Percentiles rank a stretch among this genome's conserved stretches.
Conservation (phyloP, 2,797 vertebrate genomes). For the Myotis daubentonii region DNA sequence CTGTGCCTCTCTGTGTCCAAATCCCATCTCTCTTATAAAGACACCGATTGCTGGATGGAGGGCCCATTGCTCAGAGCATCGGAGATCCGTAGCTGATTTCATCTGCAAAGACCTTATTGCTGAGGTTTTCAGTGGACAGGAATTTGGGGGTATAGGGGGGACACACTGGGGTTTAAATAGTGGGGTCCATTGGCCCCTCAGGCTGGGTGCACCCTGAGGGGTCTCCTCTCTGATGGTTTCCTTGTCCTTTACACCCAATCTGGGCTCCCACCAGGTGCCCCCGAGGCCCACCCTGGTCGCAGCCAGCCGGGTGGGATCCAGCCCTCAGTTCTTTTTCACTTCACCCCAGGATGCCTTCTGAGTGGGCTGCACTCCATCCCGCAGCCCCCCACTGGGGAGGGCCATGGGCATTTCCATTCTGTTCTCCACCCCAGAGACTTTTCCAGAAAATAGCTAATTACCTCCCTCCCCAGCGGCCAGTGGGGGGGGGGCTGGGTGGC, state of each 20-base stretch:
- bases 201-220: not conserved
- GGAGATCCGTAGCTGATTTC: not conserved
- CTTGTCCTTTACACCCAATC: not conserved
- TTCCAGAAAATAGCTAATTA: conserved; percentile 56
- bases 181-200: not conserved
- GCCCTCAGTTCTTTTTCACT: not conserved
- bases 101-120: not conserved
- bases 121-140: not conserved
- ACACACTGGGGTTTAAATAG: not conserved
- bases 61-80: not conserved
- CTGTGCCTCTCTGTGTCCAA: not conserved
- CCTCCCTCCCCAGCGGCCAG: not conserved
- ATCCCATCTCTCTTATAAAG: not conserved
- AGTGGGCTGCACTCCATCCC: not conserved
- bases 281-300: not conserved
- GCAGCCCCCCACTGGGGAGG: not conserved
- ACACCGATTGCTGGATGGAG: not conserved
- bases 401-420: not conserved
- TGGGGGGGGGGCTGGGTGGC: not conserved
- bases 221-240: not conserved
- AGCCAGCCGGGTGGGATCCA: not conserved
- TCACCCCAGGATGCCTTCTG: not conserved
- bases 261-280: not conserved
- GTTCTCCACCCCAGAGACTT: not conserved
- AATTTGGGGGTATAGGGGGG: not conserved